Evolutionary conservation across 2,888 invertebrate genomes (phyloP).

Genomic region (Oligia fasciuncula): DNA sequence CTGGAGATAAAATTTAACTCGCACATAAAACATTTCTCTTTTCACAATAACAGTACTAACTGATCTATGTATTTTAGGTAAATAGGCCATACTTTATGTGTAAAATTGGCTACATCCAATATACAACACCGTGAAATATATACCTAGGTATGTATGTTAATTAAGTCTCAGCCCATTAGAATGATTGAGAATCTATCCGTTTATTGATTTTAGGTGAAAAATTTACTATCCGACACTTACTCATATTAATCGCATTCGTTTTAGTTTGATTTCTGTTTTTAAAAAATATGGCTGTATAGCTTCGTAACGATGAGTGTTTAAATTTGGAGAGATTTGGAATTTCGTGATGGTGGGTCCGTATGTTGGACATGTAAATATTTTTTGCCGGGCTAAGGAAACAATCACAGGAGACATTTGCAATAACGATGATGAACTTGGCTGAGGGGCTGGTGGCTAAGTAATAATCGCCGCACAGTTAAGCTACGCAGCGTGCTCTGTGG

Average conservation of each 20-base stretch:
- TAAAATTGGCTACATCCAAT: constrained; percentile 41
- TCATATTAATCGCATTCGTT: constrained; percentile 45
- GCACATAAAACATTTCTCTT: constrained; percentile 32
- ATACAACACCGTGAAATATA: constrained; percentile 37
- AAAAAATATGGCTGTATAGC: constrained; percentile 23
- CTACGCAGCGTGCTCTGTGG: too few relatives aligned
- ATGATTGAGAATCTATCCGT: constrained; percentile 45
- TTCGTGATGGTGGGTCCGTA: constrained; percentile 34
- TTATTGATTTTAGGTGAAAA: constrained; percentile 49
- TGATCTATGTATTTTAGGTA: constrained; percentile 31
- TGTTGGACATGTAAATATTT: neutral
- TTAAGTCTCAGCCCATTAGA: constrained; percentile 42
- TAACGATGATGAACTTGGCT: neutral
- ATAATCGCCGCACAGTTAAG: too few relatives aligned
- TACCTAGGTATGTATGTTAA: constrained; percentile 63
- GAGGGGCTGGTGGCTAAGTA: too few relatives aligned
- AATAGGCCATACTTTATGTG: constrained; percentile 33
- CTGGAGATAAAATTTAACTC: constrained; percentile 33
- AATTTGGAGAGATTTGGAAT: constrained; percentile 36
- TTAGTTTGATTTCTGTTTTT: constrained; percentile 40
- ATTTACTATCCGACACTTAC: constrained; percentile 30
- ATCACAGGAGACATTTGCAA: neutral
- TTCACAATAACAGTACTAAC: constrained; percentile 18
- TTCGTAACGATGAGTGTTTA: constrained; percentile 19
- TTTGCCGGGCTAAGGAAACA: neutral